phyloP scores from a whole-genome alignment of 1,140 invertebrate genomes.

The Latrodectus geometricus region DNA sequence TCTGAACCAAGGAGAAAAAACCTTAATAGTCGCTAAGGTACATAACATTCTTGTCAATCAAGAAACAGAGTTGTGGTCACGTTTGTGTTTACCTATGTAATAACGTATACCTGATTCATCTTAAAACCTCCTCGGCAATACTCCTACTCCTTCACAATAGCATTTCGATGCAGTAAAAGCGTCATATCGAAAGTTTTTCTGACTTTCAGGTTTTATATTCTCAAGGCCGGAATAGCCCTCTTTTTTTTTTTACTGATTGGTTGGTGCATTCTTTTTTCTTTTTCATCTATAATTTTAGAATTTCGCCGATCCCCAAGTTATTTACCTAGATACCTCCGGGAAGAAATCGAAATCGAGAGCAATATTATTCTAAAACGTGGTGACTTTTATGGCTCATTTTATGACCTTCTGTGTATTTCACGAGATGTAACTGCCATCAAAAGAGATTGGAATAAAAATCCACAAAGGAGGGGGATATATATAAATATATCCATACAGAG shows the following conservation, averaged over 20 bases:
- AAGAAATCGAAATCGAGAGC: slow-evolving; percentile 30
- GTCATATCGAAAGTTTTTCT: slow-evolving; percentile 22
- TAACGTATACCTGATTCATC: slow-evolving; percentile 5
- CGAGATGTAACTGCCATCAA: slow-evolving; percentile 53
- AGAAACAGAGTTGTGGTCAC: slow-evolving; percentile 48
- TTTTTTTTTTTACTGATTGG: not conserved
- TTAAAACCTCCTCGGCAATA: slow-evolving; percentile 9
- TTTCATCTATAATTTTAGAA: slow-evolving; percentile 60
- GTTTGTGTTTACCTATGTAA: slow-evolving; percentile 53
- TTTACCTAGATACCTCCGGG: slow-evolving; percentile 32
- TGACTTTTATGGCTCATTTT: slow-evolving; percentile 57
- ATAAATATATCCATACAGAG: slow-evolving; percentile 40
- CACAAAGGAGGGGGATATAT: slow-evolving; percentile 21
- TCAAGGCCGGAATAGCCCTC: slow-evolving; percentile 19
- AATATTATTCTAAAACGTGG: slow-evolving; percentile 58
- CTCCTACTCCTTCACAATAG: slow-evolving; percentile 33
- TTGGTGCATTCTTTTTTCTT: not conserved
- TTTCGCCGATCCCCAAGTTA: slow-evolving; percentile 32
- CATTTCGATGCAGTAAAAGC: slow-evolving; percentile 34
- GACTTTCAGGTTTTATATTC: slow-evolving; percentile 42
- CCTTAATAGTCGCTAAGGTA: slow-evolving; percentile 43
- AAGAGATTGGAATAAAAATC: slow-evolving; percentile 35
- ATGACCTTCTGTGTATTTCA: slow-evolving; percentile 57
- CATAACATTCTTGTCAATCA: slow-evolving; percentile 54
- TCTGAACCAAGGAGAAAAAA: not conserved